Evolutionary conservation across 30 jellyfish, hydroid and myxozoan species (phyloP), one percentile per base, ranked within the genome.

Genomic region (Catostylus mosaicus): DNA sequence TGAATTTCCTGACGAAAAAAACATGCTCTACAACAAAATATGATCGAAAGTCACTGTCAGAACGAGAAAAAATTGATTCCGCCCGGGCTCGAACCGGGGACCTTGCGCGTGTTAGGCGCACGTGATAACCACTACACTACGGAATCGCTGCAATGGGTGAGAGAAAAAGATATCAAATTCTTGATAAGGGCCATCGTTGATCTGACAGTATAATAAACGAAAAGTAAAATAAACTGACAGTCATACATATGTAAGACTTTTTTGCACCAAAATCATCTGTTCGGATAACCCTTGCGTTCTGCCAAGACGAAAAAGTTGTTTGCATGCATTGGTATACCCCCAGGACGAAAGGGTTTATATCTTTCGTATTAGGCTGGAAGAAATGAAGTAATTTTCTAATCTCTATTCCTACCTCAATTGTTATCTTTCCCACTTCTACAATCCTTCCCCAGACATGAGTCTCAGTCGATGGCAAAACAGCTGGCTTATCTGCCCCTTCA

Each of bases 401-500:
- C 67, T 10, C 7, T 52, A 52, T 11, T 9, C 67, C 23, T 78
- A 91, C 98, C 81, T 91, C 80, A 35, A 91, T 22, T 9, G 86
- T 22, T 8, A 78, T 51, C 65, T 84, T 91, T 47, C 98, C 98
- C 20, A 91, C 31, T 52, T 91, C 98, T 30, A 85, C 22, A 7
- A 79, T 24, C 54, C 98, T 72, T 16, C 98, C 98, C 98, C 98
- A 91, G 3, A 82, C 93, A 72, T 91, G 98, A 16, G 73, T 36
- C 65, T 91, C 98, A 1, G 96, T 75, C 6, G 88, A 26, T 6
- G 98, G 98, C 61, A 91, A 51, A 24, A 86, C 77, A 3, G 98
- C 87, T 11, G 95, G 98, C 45, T 64, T 70, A 38, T 91, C 98
- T 11, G 83, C 66, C 11, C 85, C 88, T 1, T 40, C 87, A 14